Conservation (phyloP, 2,888 invertebrate species). For the Leptogaster cylindrica region DNA sequence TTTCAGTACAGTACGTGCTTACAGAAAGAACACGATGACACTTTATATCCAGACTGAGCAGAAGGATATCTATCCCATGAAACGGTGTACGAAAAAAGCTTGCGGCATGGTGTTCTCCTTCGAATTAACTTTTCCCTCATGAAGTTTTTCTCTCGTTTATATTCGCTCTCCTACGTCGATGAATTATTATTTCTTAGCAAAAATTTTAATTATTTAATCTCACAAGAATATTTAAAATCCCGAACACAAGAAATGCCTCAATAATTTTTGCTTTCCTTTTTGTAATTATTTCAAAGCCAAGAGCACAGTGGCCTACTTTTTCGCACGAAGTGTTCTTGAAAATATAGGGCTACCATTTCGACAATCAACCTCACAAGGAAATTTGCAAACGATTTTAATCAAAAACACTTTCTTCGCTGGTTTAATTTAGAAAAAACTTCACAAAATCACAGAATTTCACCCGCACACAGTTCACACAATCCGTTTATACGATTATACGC, state of each 20-base stretch:
- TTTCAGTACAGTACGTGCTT: too few species aligned
- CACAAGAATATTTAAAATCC: constrained; percentile 11
- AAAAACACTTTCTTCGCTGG: background rate
- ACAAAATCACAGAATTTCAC: background rate
- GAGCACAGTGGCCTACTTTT: constrained; percentile 35
- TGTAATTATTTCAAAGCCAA: constrained; percentile 29
- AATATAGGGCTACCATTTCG: constrained; percentile 25
- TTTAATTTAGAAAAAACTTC: constrained; percentile 1
- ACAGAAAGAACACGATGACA: constrained; percentile 26
- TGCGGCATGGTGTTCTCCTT: constrained; percentile 18
- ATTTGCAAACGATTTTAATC: background rate
- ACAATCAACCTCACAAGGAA: constrained; percentile 8
- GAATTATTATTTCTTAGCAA: constrained; percentile 23
- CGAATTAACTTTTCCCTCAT: constrained; percentile 9
- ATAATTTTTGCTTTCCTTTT: background rate
- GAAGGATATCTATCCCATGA: constrained; percentile 36
- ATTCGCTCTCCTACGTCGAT: constrained; percentile 11
- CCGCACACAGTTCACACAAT: too few species aligned
- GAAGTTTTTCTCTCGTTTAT: constrained; percentile 14
- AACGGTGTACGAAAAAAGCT: constrained; percentile 36
- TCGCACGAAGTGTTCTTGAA: constrained; percentile 23
- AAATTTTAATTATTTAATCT: constrained; percentile 6
- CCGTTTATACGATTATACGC: too few species aligned
- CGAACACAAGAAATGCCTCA: constrained; percentile 2
- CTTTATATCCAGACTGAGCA: constrained; percentile 35